Conservation (phyloP, 2,888 invertebrate genomes). For the Corythucha ciliata region DNA sequence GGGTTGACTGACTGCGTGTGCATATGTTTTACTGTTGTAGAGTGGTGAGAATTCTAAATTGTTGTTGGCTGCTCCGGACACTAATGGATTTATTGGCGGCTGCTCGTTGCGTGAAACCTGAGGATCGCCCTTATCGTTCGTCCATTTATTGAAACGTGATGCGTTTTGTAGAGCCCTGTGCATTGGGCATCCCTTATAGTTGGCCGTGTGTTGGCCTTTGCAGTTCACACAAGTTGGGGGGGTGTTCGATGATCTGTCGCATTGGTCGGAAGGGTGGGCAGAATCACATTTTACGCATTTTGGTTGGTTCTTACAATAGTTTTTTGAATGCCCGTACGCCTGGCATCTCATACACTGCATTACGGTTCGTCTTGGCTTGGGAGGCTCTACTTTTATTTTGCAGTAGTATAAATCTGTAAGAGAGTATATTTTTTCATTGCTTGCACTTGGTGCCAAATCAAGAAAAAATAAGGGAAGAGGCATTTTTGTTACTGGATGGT, state of each 20-base stretch:
- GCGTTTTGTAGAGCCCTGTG: no score
- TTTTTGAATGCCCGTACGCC: conserved; percentile 6
- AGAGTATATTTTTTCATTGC: neutral
- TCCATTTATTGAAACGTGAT: no score
- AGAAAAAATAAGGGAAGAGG: conserved; percentile 1
- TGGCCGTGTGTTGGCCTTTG: conserved; percentile 6
- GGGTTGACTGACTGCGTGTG: neutral
- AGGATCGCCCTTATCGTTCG: no score
- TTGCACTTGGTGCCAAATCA: no score
- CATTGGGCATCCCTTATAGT: no score
- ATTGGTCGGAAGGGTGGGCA: neutral
- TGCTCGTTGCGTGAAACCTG: no score
- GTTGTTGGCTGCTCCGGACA: no score
- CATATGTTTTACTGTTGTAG: neutral
- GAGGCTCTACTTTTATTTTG: neutral
- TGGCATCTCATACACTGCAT: conserved; percentile 1
- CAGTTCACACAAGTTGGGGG: conserved; percentile 7
- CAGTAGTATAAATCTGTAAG: neutral
- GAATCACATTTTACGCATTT: neutral
- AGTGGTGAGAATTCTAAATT: no score
- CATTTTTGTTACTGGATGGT: neutral
- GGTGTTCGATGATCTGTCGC: neutral
- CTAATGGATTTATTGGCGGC: no score
- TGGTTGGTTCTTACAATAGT: neutral
- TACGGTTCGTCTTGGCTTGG: neutral